Percentiles rank a stretch among this genome's conserved stretches.
phyloP scores from a whole-genome alignment of 2,888 invertebrate species.

The Pandemis corylana region DNA sequence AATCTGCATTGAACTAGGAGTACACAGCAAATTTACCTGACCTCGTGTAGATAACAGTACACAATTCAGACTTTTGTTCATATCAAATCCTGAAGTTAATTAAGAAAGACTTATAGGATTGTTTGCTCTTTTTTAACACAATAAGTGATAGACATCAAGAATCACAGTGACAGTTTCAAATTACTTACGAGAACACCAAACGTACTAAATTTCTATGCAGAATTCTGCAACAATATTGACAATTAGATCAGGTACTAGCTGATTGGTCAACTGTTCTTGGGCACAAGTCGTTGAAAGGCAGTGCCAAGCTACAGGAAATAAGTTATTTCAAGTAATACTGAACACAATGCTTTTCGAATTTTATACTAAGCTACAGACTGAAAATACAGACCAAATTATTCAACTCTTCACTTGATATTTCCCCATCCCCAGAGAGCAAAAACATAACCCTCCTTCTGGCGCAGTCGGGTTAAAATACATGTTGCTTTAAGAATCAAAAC shows the following conservation, averaged over 20 bases:
- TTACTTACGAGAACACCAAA: conserved; percentile 31
- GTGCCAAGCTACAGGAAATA: conserved; percentile 38
- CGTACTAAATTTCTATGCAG: conserved; percentile 33
- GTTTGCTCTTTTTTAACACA: background rate
- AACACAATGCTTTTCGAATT: conserved; percentile 25
- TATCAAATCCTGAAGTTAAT: background rate
- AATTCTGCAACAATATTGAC: conserved; percentile 39
- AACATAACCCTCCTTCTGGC: too few species aligned
- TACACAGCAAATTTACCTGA: conserved; percentile 3
- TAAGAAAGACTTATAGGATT: background rate
- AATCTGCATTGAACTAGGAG: background rate
- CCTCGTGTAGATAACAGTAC: conserved; percentile 19
- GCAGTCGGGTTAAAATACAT: conserved; percentile 46
- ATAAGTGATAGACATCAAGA: conserved; percentile 11
- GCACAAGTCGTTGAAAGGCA: conserved; percentile 36
- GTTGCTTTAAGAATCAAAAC: conserved; percentile 56
- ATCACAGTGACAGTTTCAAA: conserved; percentile 39
- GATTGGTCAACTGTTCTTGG: conserved; percentile 40
- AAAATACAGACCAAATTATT: conserved; percentile 56
- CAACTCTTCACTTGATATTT: conserved; percentile 83
- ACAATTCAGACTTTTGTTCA: conserved; percentile 10
- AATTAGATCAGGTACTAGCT: conserved; percentile 40
- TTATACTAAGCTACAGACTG: conserved; percentile 43
- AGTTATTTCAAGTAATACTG: conserved; percentile 38
- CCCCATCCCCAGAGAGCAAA: conserved; percentile 74